A percentile compares a stretch with the other conserved stretches of the same genome.
These are phyloP conservation scores for Protonemura montana DNA, from an alignment of 2,888 invertebrate genomes.

Conservation along the genomic window DNA sequence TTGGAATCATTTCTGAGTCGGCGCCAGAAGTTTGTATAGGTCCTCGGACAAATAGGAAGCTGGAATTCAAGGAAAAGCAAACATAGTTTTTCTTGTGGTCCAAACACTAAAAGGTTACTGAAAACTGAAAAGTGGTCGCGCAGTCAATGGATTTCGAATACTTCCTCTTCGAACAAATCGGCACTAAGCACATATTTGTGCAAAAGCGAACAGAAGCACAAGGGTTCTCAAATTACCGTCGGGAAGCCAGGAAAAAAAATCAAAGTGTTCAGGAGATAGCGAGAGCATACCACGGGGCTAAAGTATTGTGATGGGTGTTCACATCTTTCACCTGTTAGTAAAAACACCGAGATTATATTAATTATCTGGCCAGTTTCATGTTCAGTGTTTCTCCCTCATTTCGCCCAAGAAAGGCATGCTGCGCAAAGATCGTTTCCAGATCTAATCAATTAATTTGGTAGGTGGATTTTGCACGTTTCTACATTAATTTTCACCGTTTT, in stretches of 20 bases:
- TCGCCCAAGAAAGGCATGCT: no score
- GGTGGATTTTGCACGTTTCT: neutral
- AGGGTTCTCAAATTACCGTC: no score
- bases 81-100: conserved; percentile 12
- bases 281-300: no score
- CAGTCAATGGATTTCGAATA: conserved; percentile 15
- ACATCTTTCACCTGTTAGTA: no score
- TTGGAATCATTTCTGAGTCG: neutral
- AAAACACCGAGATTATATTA: no score
- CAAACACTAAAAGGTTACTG: conserved; percentile 1
- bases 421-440: no score
- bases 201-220: neutral
- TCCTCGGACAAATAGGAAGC: neutral
- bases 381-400: no score
- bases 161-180: conserved; percentile 27
- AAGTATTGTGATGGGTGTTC: no score
- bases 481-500: neutral
- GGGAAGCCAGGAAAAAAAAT: no score
- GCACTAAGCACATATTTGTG: neutral
- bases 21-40: neutral
- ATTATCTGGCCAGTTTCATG: no score
- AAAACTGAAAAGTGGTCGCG: neutral
- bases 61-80: conserved; percentile 29
- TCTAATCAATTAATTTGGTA: neutral
- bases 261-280: no score